phyloP scores from a whole-genome alignment of 1,140 invertebrate genomes.

The Ephestia elutella region DNA sequence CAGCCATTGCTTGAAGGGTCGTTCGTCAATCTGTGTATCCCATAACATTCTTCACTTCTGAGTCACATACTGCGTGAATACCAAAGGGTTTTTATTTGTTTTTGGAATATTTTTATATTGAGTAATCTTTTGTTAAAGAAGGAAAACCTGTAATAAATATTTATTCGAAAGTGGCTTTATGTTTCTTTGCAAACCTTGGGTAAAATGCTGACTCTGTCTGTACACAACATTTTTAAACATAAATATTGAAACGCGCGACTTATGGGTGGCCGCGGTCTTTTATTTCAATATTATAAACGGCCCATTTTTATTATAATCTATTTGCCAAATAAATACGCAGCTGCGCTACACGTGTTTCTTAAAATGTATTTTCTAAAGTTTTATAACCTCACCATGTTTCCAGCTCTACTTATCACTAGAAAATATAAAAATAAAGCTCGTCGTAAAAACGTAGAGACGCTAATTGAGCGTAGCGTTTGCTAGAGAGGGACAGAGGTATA shows the following conservation, averaged over 20 bases:
- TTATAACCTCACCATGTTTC: conserved; percentile 30
- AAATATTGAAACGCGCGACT: neutral
- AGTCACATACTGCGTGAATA: conserved; percentile 11
- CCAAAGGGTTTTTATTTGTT: neutral
- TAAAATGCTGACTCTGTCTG: too few species aligned
- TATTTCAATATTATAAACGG: neutral
- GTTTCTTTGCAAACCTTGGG: neutral
- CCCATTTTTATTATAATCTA: neutral
- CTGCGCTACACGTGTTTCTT: conserved; percentile 33
- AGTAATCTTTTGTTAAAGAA: neutral
- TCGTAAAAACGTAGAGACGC: conserved; percentile 28
- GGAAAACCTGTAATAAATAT: neutral
- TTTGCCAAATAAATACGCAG: conserved; percentile 12
- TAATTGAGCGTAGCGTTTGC: conserved; percentile 15
- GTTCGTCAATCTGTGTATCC: conserved; percentile 25
- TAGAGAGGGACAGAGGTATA: conserved; percentile 34
- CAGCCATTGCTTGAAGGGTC: conserved; percentile 9
- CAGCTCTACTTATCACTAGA: conserved; percentile 38
- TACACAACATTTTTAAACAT: conserved; percentile 23
- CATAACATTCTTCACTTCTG: conserved; percentile 21
- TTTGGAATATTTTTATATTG: neutral
- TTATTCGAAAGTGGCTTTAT: neutral
- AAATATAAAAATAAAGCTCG: conserved; percentile 54
- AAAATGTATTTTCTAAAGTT: conserved; percentile 45
- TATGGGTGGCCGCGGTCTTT: conserved; percentile 5